Evolutionary conservation across 2,888 invertebrate genomes (phyloP), one percentile per base, ranked within the genome.

Genomic region (Kuschelorhynchus macadamiae): DNA sequence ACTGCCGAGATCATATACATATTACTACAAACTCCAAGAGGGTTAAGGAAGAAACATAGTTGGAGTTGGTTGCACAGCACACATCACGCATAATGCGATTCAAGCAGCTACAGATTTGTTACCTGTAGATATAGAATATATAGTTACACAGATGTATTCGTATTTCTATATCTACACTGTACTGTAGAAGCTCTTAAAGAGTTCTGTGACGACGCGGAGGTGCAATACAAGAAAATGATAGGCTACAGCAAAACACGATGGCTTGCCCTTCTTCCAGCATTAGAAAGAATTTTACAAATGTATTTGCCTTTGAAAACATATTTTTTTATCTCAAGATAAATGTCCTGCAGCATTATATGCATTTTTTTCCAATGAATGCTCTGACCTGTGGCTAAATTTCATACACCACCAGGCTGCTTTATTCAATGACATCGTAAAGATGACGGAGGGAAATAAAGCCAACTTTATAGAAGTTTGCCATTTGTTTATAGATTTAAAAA

Each of bases 151-250:
- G 72, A 76, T 81, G 41, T 81, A 78, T 71, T 72, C 71, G 30
- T 74, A 80, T 75, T 81, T 82, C 65, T 71, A 76, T 52, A 79
- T 76, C 52, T 81, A 76, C 64, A 81, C 79, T 20, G 77, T 80
- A 17, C 63, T 79, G 44, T 77, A 20, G 74, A 72, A 64, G 55
- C 47, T 42, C 60, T 81, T 17, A 81, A 80, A 75, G 67, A 74
- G 61, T 79, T 81, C 71, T 81, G 79, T 67, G 74, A 79, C 36
- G 70, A 60, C 55, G 77, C 73, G 53, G 74, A 76, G 21, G 71
- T 60, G n/a, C 14, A 62, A 60, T 61, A 39, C 8, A 41, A 62
- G 20, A 57, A 41, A 20, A 42, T 62, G 33, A 18, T 62, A 12
- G 42, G 57, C 4, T 61, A 62, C 30, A 62, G 41, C 21, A 62